Evolutionary conservation across 30 jellyfish, hydroid and myxozoan species (phyloP).

Genomic region (Mastigias papua): DNA sequence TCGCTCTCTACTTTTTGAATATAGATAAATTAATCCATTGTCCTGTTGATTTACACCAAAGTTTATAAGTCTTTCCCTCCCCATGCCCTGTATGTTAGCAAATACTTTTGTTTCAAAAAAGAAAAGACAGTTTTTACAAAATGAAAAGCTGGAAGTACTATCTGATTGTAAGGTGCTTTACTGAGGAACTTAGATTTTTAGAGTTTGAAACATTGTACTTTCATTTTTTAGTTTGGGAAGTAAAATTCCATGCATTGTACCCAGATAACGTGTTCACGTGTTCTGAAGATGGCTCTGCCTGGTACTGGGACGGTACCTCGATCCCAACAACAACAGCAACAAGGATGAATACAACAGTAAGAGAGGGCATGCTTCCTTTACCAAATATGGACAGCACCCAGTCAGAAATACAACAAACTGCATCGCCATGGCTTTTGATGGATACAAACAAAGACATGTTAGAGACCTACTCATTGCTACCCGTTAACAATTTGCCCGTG

Average conservation of each 20-base stretch:
- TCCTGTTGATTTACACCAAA: too few relatives aligned
- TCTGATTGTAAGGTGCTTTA: too few relatives aligned
- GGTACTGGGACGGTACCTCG: slow-evolving; percentile 99
- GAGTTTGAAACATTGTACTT: background rate
- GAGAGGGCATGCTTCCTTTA: slow-evolving; percentile 13
- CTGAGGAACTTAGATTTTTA: background rate
- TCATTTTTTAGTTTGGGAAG: slow-evolving; percentile 86
- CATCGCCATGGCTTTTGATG: slow-evolving; percentile 83
- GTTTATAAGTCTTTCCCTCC: too few relatives aligned
- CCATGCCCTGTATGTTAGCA: too few relatives aligned
- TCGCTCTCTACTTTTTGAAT: too few relatives aligned
- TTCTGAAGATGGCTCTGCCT: slow-evolving; percentile 95
- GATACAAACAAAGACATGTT: slow-evolving; percentile 91
- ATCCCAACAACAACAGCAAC: slow-evolving; percentile 40
- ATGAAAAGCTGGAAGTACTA: too few relatives aligned
- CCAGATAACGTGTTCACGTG: slow-evolving; percentile 97
- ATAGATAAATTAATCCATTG: too few relatives aligned
- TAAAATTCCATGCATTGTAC: slow-evolving; percentile 81
- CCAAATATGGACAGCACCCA: slow-evolving; percentile 39
- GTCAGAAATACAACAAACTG: slow-evolving; percentile 9
- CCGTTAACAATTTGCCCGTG: slow-evolving; percentile 80
- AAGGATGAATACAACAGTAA: slow-evolving; percentile 30
- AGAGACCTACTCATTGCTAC: slow-evolving; percentile 92
- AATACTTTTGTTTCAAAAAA: too few relatives aligned
- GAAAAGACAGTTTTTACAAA: too few relatives aligned